phyloP scores from a whole-genome alignment of 2,888 invertebrate genomes.

The Rotaria macrura region DNA sequence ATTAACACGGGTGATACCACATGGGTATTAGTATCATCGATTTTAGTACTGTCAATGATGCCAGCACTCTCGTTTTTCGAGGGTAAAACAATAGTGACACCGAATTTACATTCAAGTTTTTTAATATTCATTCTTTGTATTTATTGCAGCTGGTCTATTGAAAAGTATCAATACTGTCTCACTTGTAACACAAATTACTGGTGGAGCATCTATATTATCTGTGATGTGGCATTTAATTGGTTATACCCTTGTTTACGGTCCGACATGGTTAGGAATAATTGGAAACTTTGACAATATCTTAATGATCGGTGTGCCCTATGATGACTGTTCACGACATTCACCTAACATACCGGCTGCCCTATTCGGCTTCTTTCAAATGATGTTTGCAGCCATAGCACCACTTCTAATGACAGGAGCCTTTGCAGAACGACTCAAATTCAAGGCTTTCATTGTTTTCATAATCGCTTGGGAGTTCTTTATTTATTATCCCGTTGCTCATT shows the following conservation, averaged over 20 bases:
- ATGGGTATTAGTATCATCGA: background rate
- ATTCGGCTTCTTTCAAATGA: background rate
- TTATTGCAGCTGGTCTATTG: background rate
- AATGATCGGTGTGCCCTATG: background rate
- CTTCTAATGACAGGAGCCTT: background rate
- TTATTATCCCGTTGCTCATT: constrained; percentile 8
- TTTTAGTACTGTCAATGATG: background rate
- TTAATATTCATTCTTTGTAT: background rate
- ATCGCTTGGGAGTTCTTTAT: background rate
- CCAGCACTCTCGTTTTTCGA: background rate
- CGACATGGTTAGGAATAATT: background rate
- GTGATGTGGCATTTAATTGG: background rate
- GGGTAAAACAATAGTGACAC: too few relatives aligned
- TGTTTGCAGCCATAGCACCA: background rate
- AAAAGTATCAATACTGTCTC: background rate
- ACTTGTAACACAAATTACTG: background rate
- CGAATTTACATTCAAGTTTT: background rate
- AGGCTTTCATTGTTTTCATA: background rate
- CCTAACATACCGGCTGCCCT: background rate
- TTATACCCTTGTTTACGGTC: background rate
- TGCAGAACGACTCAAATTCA: background rate
- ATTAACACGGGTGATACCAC: background rate
- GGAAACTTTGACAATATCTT: background rate
- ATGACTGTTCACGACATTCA: background rate
- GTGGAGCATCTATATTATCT: background rate